A percentile compares a stretch with the other conserved stretches of the same genome.
Evolutionary conservation across 2,888 invertebrate genomes (phyloP).

Genomic region (Rhabditophanes sp.): DNA sequence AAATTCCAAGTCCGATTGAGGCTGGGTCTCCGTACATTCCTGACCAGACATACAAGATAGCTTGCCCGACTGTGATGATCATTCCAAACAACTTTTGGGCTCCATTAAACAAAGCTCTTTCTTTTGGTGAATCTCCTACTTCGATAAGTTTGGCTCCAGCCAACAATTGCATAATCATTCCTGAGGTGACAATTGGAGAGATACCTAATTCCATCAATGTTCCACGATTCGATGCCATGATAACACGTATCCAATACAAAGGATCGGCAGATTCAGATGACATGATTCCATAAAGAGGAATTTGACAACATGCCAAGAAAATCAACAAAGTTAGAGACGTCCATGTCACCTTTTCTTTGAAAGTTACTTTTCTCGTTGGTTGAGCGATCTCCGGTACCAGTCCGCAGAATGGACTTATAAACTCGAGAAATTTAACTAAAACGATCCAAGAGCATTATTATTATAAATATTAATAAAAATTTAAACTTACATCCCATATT

Average conservation of each 20-base stretch:
- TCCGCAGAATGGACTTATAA: no score
- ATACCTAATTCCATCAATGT: conserved; percentile 97
- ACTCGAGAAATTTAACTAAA: no score
- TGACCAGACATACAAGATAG: conserved; percentile 96
- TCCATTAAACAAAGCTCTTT: conserved; percentile 89
- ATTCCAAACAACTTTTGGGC: conserved; percentile 97
- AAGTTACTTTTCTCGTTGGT: no score
- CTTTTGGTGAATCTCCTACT: conserved; percentile 96
- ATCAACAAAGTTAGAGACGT: no score
- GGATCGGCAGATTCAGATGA: conserved; percentile 99
- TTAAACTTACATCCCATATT: no score
- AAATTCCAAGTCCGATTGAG: conserved; percentile 93
- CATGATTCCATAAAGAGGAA: conserved; percentile 82
- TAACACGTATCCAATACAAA: conserved; percentile 98
- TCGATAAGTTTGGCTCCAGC: conserved; percentile 98
- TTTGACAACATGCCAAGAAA: no score
- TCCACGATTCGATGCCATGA: conserved; percentile 87
- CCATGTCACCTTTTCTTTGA: no score
- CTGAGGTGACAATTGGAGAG: conserved; percentile 94
- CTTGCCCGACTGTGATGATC: conserved; percentile 96
- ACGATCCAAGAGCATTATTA: no score
- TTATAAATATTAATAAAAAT: no score
- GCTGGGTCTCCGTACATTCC: conserved; percentile 93
- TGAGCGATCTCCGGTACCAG: no score
- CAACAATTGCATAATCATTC: conserved; percentile 90